phyloP scores from a whole-genome alignment of 1,140 invertebrate species.

The Hyles vespertilio region DNA sequence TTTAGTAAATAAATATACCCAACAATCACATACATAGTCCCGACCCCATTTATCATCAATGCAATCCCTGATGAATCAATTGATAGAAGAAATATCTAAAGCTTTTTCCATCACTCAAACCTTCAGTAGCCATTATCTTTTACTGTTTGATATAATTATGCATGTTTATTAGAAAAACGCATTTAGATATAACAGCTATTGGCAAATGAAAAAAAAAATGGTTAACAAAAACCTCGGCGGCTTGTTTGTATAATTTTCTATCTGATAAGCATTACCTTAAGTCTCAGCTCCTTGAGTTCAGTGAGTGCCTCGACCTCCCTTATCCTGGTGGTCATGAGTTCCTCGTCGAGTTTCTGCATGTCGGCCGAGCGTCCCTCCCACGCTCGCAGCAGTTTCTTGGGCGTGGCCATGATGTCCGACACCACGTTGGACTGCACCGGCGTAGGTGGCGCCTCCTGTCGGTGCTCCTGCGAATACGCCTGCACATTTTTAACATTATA shows the following conservation, averaged over 20 bases:
- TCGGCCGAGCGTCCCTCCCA: slow-evolving; percentile 87
- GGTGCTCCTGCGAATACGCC: slow-evolving; percentile 46
- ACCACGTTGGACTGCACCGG: slow-evolving; percentile 56
- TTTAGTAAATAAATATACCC: not conserved
- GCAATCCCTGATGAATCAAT: too few species aligned
- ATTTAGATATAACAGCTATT: too few species aligned
- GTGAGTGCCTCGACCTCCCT: slow-evolving; percentile 94
- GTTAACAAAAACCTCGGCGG: slow-evolving; percentile 7
- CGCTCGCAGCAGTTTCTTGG: slow-evolving; percentile 87
- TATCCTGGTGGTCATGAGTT: slow-evolving; percentile 93
- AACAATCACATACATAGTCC: not conserved
- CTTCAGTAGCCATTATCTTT: too few species aligned
- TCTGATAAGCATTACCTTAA: slow-evolving; percentile 79
- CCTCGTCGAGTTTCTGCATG: slow-evolving; percentile 91
- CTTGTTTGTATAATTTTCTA: not conserved
- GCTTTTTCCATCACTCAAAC: too few species aligned
- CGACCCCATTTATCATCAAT: not conserved
- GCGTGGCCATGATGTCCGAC: slow-evolving; percentile 80
- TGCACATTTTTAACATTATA: slow-evolving; percentile 8
- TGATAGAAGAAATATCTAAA: too few species aligned
- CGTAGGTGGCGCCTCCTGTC: slow-evolving; percentile 43
- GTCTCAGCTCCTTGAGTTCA: slow-evolving; percentile 94
- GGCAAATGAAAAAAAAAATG: too few species aligned
- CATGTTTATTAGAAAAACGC: too few species aligned
- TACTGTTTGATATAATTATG: too few species aligned